A percentile compares a stretch with the other conserved stretches of the same genome.
Conservation (phyloP, 2,888 invertebrate species). For the Pasiphila rectangulata region DNA sequence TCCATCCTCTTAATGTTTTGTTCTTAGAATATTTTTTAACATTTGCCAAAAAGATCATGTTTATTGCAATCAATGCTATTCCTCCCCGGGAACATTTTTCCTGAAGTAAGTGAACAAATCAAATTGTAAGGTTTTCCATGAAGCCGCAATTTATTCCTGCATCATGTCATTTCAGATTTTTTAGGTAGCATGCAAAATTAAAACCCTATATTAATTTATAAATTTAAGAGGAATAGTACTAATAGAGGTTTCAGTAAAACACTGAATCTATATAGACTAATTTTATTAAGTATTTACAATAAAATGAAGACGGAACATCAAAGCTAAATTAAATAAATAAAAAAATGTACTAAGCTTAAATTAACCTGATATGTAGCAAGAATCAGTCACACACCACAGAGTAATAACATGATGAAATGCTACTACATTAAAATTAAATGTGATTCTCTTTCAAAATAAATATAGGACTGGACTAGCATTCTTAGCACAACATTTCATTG, state of each 20-base stretch:
- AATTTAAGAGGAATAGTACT: background rate
- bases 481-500: background rate
- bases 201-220: background rate
- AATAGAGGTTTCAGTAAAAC: conserved; percentile 32
- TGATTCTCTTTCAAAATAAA: background rate
- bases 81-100: too few species aligned
- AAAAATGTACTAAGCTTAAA: conserved; percentile 30
- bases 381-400: conserved; percentile 49
- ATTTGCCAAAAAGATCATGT: too few species aligned
- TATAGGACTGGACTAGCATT: conserved; percentile 15
- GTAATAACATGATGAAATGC: conserved; percentile 33
- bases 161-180: too few species aligned
- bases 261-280: conserved; percentile 46
- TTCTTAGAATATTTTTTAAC: too few species aligned
- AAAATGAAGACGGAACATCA: conserved; percentile 31
- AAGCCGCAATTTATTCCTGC: too few species aligned
- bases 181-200: too few species aligned
- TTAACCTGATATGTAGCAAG: conserved; percentile 45
- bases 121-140: too few species aligned
- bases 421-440: conserved; percentile 12
- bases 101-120: too few species aligned
- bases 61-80: too few species aligned
- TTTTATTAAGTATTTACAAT: conserved; percentile 57
- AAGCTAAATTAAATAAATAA: conserved; percentile 21
- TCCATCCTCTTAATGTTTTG: too few species aligned